Base-by-base conservation (phyloP, 2,888 invertebrate species). In the Elmis aenea region DNA sequence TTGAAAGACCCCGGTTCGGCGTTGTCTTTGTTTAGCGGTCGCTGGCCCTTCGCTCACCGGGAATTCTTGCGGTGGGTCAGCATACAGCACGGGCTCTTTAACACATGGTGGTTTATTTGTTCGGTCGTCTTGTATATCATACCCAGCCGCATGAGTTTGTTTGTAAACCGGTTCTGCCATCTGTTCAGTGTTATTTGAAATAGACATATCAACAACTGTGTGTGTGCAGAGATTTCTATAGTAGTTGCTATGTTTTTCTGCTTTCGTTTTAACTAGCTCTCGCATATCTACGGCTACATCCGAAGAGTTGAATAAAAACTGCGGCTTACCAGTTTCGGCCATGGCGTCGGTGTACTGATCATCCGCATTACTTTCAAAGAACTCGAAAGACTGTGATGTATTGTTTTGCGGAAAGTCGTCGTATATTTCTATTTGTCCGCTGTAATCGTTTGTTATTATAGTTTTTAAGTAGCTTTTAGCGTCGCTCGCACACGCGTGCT, bases 1-100 rank as follows among this genome's bases (percentile, higher is more conserved):
- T 44, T 59, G 54, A 46, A 55, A 61, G 10, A 66, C 64, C 35
- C 64, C 66, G 30, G 59, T 62, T 23, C 59, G 58, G 21, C 67
- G 54, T 42, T 61, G 59, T 38, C 65, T 48, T 36, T 41, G 44
- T 21, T 32, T 29, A 20, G 27, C 22, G 21, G 27, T 31, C 25
- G 38, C 12, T 31, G 35, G 25, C 34, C 42, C 35, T 42, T 36
- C 31, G 14, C n/a, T 23, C 10, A 9, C 3, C 33, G 33, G 26
- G 26, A 25, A 28, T 21, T 42, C 31, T 16, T 30, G 26, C 22
- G 14, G 16, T 13, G 28, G 11, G 10, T 32, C 34, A 15, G 28
- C 31, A 28, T 38, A 13, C 23, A 12, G 20, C 20, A 23, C 33
- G 13, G 18, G 12, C 10, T 4, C 25, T 15, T 16, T 13, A 14